Evolutionary conservation across 2,888 invertebrate species (phyloP), one percentile per base, ranked within the genome.

Genomic region (Cheilosia scutellata): DNA sequence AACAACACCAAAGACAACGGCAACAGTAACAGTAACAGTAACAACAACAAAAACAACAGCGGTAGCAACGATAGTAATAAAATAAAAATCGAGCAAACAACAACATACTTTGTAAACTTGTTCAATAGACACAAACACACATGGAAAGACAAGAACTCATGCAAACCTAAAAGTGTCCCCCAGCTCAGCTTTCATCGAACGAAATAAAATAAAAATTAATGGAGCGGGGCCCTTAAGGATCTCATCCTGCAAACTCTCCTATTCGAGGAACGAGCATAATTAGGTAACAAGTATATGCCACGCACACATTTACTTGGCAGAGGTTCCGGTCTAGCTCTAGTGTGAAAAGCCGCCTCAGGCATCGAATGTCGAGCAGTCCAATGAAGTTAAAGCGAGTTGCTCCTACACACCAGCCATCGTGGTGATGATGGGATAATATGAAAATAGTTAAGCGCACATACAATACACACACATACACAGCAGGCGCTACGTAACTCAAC

Each of bases 291-390:
- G 60, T 44, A 55, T 3, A 77, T 27, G 44, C 53, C 53, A 33
- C 37, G 9, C 20, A 27, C n/a, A 66, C 1, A 51, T 37, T 60
- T 44, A 33, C 71, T 6, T 31, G 27, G 33, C 5, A 4, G n/a
- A 42, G 31, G 44, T 66, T 55, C 33, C 53, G 27, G 29, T 9
- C 11, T 20, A 29, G 62, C 71, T 9, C 11, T 20, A 29, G 62
- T 77, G 60, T 62, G 31, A 72, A 82, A 65, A 40, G 58, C 57
- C 20, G 66, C 72, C 65, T 20, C 58, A 60, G 71, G 42, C 72
- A 58, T 27, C 49, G 16, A 57, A 68, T 74, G 60, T 72, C 16
- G 20, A 60, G 29, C 31, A 37, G 49, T 4, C 29, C 25, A 60
- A 47, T n/a, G 25, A 44, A 27, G 57, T 11, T 37, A 37, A 51